Conservation (phyloP, 2,888 invertebrate species). For the Cancer borealis region DNA sequence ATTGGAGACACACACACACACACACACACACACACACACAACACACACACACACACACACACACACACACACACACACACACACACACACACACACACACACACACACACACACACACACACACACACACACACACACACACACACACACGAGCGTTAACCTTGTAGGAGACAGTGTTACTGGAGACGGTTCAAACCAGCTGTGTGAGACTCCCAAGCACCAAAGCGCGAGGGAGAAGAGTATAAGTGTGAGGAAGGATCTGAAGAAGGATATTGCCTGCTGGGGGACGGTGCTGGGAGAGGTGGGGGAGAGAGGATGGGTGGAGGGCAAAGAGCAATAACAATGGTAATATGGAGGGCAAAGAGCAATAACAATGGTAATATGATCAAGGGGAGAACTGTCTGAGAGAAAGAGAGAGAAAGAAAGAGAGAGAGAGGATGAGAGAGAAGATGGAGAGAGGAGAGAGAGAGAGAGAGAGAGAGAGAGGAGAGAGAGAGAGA, state of each 20-base stretch:
- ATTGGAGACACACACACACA: too few species aligned
- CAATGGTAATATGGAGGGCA: constrained; percentile 39
- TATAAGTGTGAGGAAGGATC: constrained; percentile 34
- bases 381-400: constrained; percentile 37
- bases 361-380: constrained; percentile 55
- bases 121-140: constrained; percentile 37
- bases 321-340: constrained; percentile 47
- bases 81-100: constrained; percentile 35
- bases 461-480: constrained; percentile 12
- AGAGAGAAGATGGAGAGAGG: neutral
- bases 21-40: neutral
- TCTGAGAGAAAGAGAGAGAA: neutral
- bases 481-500: neutral
- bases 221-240: neutral
- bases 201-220: neutral
- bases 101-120: constrained; percentile 40
- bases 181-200: neutral
- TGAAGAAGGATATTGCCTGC: constrained; percentile 14
- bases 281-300: neutral
- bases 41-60: neutral
- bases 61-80: constrained; percentile 10
- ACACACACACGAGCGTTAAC: neutral
- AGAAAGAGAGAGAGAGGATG: constrained; percentile 40
- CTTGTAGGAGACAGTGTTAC: neutral
- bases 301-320: neutral